Base-by-base conservation (phyloP, 2,888 invertebrate species). In the Amphipyra berbera region DNA sequence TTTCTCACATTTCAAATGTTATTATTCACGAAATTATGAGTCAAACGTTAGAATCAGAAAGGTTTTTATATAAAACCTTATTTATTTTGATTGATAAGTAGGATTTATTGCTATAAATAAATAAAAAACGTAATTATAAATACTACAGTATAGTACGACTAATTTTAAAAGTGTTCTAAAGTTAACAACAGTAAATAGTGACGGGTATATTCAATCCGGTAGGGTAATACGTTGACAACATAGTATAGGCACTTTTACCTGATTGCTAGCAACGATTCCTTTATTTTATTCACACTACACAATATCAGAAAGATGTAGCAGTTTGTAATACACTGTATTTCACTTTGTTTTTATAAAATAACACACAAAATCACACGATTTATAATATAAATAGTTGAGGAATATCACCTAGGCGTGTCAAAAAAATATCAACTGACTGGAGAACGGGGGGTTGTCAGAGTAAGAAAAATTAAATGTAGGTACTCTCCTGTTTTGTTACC, bases 341-440 rank as follows among this genome's bases (percentile, higher is more conserved):
- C 62, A 78, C 65, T 63, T 47, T 63, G 33, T 61, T 46, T 52
- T 45, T 30, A n/a, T 9, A 50, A 61, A 75, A 48, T 52, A 53
- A 64, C 62, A 63, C 48, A 40, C 33, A 45, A 65, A 69, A 62
- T 50, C 55, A 61, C 54, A 67, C 14, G 48, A 56, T 50, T 61
- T 62, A 38, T 13, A 45, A 44, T 35, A 59, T 65, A 62, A 66
- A 66, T 50, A 42, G 21, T 44, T 37, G 41, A 52, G 15, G 21
- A 61, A 4, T 33, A 54, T 10, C 56, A 49, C 14, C 52, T 53
- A 77, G 78, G 77, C 73, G 77, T 78, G 77, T 77, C 78, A 76
- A 78, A 72, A n/a, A 68, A 63, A 66, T 77, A 55, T 55, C 48
- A 61, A 68, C 67, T 64, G 56, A n/a, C n/a, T n/a, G n/a, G n/a